Conservation (phyloP, 92 coral and sea anemone species). For the Siderastrea radians region DNA sequence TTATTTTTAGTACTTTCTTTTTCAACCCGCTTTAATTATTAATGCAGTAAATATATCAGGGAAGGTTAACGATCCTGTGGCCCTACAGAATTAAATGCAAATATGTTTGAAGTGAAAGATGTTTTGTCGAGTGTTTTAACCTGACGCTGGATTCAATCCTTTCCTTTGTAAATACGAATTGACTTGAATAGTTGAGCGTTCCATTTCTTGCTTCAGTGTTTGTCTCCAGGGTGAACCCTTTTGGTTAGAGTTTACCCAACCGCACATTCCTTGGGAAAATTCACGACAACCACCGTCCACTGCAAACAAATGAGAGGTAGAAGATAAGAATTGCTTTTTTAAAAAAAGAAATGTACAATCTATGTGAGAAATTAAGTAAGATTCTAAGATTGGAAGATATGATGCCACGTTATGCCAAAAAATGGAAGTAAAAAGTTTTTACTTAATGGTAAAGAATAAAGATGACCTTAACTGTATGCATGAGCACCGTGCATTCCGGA, state of each 20-base stretch:
- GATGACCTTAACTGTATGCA: no score
- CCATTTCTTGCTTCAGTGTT: constrained; percentile 4
- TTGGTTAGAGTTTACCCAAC: constrained; percentile 27
- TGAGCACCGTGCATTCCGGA: no score
- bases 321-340: no score
- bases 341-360: no score
- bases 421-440: no score
- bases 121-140: neutral
- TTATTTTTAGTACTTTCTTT: no score
- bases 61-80: neutral
- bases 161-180: neutral
- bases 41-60: neutral
- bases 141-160: neutral
- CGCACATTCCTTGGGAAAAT: constrained; percentile 36
- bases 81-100: no score
- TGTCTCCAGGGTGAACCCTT: neutral
- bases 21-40: no score
- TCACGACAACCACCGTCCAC: constrained; percentile 18
- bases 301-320: neutral
- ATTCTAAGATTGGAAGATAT: no score
- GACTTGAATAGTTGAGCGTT: neutral
- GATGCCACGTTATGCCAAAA: no score
- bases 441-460: no score
- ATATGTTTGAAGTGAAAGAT: neutral
- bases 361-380: no score